Evolutionary conservation across 2,113 vertebrate genomes (phyloP), one percentile per base, ranked within the genome.

Genomic region (Oxygymnocypris stewartii): DNA sequence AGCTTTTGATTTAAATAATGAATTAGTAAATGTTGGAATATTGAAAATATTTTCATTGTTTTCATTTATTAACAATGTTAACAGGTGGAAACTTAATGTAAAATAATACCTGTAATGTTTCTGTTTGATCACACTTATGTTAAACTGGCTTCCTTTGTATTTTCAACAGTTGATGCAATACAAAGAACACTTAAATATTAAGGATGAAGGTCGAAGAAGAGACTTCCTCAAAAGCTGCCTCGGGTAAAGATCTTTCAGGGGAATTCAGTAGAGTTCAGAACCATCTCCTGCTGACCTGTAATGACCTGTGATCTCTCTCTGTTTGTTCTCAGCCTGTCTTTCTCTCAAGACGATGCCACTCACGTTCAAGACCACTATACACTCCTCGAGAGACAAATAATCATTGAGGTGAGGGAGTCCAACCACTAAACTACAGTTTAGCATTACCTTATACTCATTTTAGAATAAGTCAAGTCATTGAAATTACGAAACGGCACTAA

Each of bases 361-460:
- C 96, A 97, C n/a, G 90, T 99, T 59, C 96, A 97, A 93, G 98
- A 99, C 87, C 98, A 99, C 91, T 97, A 96, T 83, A 97, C 96
- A 0, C 94, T 99, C 69, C 93, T 99, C 93, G 98, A 99, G 90
- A 93, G 98, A 67, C 98, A 99, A 94, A 97, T 99, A 90, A 96
- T 99, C 84, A 96, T 99, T 44, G 97, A 99, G 96, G 98, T 99
- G 79, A 92, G 93, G 16, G 25, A 87, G 23, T 76, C 47, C 7
- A 35, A 12, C 13, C 8, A 54, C 14, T 31, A 10, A n/a, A 61
- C 13, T 31, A 16, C 7, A n/a, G 23, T 61, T 18, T 37, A 9
- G 4, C 35, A 18, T 35, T 69, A 7, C 2, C 31, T 65, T 65
- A 31, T 14, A 31, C 25, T 20, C 18, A 20, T 40, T 71, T 40